Evolutionary conservation across 2,797 vertebrate genomes (phyloP).

Genomic region (Vireo griseus): DNA sequence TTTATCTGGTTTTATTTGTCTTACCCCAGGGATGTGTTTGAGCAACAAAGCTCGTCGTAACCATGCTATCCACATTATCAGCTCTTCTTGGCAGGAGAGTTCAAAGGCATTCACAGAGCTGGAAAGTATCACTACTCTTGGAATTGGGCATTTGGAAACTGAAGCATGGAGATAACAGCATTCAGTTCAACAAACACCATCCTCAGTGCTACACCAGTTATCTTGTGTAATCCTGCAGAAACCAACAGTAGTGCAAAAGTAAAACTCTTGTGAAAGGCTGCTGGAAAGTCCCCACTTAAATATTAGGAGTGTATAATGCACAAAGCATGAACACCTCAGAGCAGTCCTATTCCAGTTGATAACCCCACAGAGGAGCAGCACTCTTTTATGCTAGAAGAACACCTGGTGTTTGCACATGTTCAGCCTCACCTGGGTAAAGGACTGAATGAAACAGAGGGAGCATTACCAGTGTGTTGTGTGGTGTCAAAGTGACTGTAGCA

Average conservation of each 20-base stretch:
- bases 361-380: neutral
- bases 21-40: neutral
- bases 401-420: neutral
- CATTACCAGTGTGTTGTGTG: neutral
- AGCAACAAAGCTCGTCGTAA: neutral
- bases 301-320: neutral
- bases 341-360: neutral
- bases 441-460: neutral
- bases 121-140: neutral
- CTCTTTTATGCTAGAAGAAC: neutral
- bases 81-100: constrained; percentile 2
- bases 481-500: neutral
- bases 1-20: neutral
- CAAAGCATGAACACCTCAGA: neutral
- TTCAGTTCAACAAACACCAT: neutral
- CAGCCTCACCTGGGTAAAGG: neutral
- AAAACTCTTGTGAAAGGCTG: neutral
- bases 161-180: neutral
- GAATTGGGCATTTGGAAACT: neutral
- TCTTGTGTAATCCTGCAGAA: neutral
- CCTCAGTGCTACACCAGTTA: neutral
- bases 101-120: neutral
- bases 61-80: neutral
- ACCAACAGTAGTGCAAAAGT: neutral
- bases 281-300: neutral